Base-by-base conservation (phyloP, 2,113 vertebrate species). In the Coptodon rendalli region DNA sequence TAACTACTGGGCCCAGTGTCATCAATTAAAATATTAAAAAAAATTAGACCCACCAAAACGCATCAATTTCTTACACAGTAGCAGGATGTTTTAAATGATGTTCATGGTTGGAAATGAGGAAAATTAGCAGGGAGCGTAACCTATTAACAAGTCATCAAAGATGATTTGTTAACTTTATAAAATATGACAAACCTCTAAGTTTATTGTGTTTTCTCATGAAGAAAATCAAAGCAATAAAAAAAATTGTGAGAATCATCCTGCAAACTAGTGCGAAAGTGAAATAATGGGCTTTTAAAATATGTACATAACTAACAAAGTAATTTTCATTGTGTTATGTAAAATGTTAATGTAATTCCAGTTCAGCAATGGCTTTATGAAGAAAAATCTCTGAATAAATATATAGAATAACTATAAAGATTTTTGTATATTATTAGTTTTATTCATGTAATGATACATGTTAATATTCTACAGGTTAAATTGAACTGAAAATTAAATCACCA, bases 191-290 rank as follows among this genome's bases (percentile, higher is more conserved):
- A 73, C 54, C 54, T 83, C 56, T 68, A 68, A 80, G 14, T 73
- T 89, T 73, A 88, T 87, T 89, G 79, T 19, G 13, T 89, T 89
- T 86, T 40, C 59, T 85, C 43, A 90, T 83, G 24, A 63, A 45
- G 84, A 54, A 89, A 3, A 17, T 40, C 7, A 19, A 22, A 54
- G 22, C 61, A 61, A 80, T 34, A 34, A 52, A 52, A 52, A n/a
- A 36, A 17, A 54, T 16, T 16, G 48, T 80, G 59, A 14, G 34
- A n/a, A 48, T 24, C 31, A 53, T 79, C 38, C n/a, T 76, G 52
- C 14, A 66, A 40, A 54, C n/a, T 66, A 66, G 61, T 38, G 61
- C 22, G 24, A 24, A 54, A 16, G 43, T 61, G 17, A 81, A 84
- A 40, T 14, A 9, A 43, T 79, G 34, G 2, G 36, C 11, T 29